Conservation (phyloP, 2,113 vertebrate genomes). For the Oncorhynchus gorbuscha region DNA sequence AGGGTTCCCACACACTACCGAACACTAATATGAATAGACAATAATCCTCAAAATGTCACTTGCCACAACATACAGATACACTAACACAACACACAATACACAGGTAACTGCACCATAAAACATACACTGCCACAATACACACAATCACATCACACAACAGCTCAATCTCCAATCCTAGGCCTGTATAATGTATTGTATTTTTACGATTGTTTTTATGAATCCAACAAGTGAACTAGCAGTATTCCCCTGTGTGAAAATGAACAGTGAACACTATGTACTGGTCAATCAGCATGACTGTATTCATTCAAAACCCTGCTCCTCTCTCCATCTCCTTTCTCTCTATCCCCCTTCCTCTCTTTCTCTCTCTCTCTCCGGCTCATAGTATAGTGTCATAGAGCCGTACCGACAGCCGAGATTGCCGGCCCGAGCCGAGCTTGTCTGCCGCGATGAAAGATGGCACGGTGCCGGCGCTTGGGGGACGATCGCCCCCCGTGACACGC, state of each 20-base stretch:
- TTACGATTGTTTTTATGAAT: conserved; percentile 55
- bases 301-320: background rate
- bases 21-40: background rate
- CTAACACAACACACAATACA: background rate
- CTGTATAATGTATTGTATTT: conserved; percentile 47
- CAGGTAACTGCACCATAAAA: background rate
- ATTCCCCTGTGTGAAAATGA: conserved; percentile 63
- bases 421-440: conserved; percentile 85
- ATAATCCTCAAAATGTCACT: background rate
- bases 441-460: conserved; percentile 96
- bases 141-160: conserved; percentile 14
- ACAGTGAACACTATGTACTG: conserved; percentile 25
- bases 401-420: conserved; percentile 80
- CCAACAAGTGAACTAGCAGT: conserved; percentile 63
- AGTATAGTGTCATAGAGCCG: conserved; percentile 50
- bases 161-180: conserved; percentile 47
- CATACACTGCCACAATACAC: conserved; percentile 14
- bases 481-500: conserved; percentile 84
- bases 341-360: conserved; percentile 11
- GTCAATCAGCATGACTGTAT: conserved; percentile 8
- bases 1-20: too few species aligned
- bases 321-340: conserved; percentile 7
- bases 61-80: background rate
- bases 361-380: conserved; percentile 14
- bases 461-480: conserved; percentile 86